Evolutionary conservation across 2,113 vertebrate species (phyloP).

Genomic region (Cololabis saira): DNA sequence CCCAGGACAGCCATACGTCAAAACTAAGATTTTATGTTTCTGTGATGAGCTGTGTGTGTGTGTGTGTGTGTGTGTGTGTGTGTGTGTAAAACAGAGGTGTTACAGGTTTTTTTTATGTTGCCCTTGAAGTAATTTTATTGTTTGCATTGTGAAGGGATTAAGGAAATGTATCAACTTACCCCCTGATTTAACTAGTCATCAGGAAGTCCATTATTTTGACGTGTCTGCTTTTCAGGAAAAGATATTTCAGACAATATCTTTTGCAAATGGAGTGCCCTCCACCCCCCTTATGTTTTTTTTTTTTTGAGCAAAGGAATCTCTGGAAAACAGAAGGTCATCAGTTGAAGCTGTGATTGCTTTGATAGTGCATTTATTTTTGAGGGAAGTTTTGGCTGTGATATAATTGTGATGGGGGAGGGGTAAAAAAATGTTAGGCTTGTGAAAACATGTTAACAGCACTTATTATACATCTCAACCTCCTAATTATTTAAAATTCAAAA

Average conservation of each 20-base stretch:
- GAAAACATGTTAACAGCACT: background rate
- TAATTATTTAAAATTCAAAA: too few relatives aligned
- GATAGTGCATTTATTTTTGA: background rate
- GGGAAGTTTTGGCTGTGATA: background rate
- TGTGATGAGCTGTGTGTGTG: slow-evolving; percentile 4
- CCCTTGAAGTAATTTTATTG: background rate
- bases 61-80: background rate
- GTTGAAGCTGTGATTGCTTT: background rate
- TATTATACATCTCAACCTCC: too few relatives aligned
- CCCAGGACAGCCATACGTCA: slow-evolving; percentile 9
- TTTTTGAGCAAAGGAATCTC: too few relatives aligned
- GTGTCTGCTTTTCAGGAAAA: too few relatives aligned
- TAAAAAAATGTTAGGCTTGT: background rate
- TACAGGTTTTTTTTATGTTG: too few relatives aligned
- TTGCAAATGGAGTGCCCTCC: too few relatives aligned
- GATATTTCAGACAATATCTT: too few relatives aligned
- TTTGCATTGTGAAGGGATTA: slow-evolving; percentile 3
- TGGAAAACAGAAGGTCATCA: too few relatives aligned
- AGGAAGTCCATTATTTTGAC: background rate
- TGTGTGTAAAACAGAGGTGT: background rate
- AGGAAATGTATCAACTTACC: slow-evolving; percentile 1
- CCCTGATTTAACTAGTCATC: slow-evolving; percentile 1
- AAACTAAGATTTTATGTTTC: background rate
- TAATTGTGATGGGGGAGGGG: background rate
- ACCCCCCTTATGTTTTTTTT: too few relatives aligned